Evolutionary conservation across 2,888 invertebrate genomes (phyloP).

Genomic region (Coenonympha arcania): DNA sequence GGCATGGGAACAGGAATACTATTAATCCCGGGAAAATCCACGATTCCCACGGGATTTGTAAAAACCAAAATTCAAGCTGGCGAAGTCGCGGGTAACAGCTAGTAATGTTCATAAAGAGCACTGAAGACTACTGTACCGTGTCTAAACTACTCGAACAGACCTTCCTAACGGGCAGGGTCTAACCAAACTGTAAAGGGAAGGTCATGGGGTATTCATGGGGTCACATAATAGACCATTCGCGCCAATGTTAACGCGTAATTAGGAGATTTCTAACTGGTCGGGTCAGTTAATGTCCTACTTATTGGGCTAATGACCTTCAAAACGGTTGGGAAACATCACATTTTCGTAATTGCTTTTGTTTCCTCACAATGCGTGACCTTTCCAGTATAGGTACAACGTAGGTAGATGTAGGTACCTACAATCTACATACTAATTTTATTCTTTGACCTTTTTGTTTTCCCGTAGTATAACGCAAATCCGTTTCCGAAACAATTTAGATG

Average conservation of each 20-base stretch:
- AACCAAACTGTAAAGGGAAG: too few species aligned
- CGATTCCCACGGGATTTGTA: too few species aligned
- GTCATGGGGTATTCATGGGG: slow-evolving; percentile 12
- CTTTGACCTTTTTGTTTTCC: neutral
- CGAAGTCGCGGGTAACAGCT: too few species aligned
- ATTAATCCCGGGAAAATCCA: too few species aligned
- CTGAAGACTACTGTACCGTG: slow-evolving; percentile 33
- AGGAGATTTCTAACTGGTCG: slow-evolving; percentile 16
- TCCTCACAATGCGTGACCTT: slow-evolving; percentile 17
- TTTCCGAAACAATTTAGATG: too few species aligned
- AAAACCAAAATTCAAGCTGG: neutral
- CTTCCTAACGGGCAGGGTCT: slow-evolving; percentile 3
- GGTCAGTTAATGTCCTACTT: neutral
- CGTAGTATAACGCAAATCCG: too few species aligned
- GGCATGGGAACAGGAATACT: too few species aligned
- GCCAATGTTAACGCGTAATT: slow-evolving; percentile 13
- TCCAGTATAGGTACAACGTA: neutral
- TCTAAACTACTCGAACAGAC: too few species aligned
- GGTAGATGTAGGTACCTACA: neutral
- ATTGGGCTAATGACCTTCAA: slow-evolving; percentile 15
- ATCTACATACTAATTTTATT: neutral
- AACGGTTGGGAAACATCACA: slow-evolving; percentile 15
- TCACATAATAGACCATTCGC: too few species aligned
- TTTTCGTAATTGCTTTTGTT: slow-evolving; percentile 17
- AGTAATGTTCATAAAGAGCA: slow-evolving; percentile 3